phyloP scores from a whole-genome alignment of 2,888 invertebrate genomes.

The Gnatocerus cornutus region DNA sequence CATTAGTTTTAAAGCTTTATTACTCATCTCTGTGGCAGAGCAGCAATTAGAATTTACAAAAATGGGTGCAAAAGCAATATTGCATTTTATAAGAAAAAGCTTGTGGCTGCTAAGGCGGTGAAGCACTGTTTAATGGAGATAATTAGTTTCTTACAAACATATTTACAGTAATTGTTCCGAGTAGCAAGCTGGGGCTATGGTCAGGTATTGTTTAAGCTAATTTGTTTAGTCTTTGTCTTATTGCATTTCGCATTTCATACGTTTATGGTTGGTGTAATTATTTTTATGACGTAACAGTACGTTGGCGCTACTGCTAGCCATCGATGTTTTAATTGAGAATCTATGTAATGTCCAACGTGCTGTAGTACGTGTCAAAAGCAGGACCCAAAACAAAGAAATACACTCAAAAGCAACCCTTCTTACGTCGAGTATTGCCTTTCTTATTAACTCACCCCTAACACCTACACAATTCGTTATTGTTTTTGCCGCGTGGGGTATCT shows the following conservation, averaged over 20 bases:
- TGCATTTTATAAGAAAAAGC: conserved; percentile 16
- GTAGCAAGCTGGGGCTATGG: conserved; percentile 24
- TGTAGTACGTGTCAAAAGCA: conserved; percentile 40
- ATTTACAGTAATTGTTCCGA: conserved; percentile 36
- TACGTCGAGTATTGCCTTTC: conserved; percentile 25
- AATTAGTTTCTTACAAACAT: conserved; percentile 36
- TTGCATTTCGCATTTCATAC: conserved; percentile 14
- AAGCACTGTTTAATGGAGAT: conserved; percentile 19
- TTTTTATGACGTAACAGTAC: conserved; percentile 26
- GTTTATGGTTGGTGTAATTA: conserved; percentile 28
- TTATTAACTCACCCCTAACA: conserved; percentile 30
- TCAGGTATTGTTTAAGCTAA: conserved; percentile 38
- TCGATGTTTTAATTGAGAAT: conserved; percentile 43
- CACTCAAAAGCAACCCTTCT: conserved; percentile 41
- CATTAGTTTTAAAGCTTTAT: conserved; percentile 22
- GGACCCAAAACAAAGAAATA: conserved; percentile 38
- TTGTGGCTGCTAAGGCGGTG: conserved; percentile 9
- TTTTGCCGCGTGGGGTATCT: conserved; percentile 19
- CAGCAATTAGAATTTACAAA: conserved; percentile 23
- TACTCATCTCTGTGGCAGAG: conserved; percentile 6
- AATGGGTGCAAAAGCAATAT: conserved; percentile 23
- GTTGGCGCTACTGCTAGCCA: conserved; percentile 31
- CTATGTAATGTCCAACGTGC: conserved; percentile 34
- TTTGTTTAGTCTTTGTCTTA: conserved; percentile 33
- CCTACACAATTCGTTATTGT: conserved; percentile 30